phyloP scores from a whole-genome alignment of 2,888 invertebrate genomes.

The Amphipoea lucens region DNA sequence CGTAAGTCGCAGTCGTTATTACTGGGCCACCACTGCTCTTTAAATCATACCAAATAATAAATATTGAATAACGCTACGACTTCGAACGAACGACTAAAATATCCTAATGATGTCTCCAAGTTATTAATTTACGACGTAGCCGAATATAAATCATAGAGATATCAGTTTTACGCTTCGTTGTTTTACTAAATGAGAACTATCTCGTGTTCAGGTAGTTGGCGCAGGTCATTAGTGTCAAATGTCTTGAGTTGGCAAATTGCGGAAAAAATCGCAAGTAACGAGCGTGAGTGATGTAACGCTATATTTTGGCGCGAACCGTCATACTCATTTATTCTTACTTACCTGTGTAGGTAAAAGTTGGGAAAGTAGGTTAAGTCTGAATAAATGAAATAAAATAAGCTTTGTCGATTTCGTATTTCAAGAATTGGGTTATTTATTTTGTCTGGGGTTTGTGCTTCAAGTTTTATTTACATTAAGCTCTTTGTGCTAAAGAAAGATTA shows the following conservation, averaged over 20 bases:
- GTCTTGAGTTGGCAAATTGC: conserved; percentile 58
- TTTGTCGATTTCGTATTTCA: conserved; percentile 4
- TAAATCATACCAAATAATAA: not conserved
- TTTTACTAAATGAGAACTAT: conserved; percentile 66
- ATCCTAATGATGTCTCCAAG: conserved; percentile 44
- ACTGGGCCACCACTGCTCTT: too few relatives aligned
- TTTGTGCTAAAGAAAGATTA: not conserved
- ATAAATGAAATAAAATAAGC: conserved; percentile 13
- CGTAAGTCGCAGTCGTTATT: too few relatives aligned
- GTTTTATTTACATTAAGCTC: not conserved
- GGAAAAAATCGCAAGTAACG: conserved; percentile 56
- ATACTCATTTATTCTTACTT: conserved; percentile 20
- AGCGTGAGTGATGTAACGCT: conserved; percentile 39
- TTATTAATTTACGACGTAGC: conserved; percentile 49
- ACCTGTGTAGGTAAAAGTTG: conserved; percentile 25
- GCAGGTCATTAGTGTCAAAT: conserved; percentile 67
- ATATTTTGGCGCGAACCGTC: conserved; percentile 30
- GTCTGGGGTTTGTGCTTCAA: not conserved
- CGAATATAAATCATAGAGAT: conserved; percentile 61
- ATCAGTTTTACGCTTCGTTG: conserved; percentile 67
- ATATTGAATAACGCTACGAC: conserved; percentile 13
- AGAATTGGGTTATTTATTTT: not conserved
- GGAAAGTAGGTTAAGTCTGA: conserved; percentile 21
- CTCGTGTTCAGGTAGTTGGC: conserved; percentile 62
- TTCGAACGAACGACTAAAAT: conserved; percentile 36